Base-by-base conservation (phyloP, 2,113 vertebrate genomes). In the Xenopus laevis region DNA sequence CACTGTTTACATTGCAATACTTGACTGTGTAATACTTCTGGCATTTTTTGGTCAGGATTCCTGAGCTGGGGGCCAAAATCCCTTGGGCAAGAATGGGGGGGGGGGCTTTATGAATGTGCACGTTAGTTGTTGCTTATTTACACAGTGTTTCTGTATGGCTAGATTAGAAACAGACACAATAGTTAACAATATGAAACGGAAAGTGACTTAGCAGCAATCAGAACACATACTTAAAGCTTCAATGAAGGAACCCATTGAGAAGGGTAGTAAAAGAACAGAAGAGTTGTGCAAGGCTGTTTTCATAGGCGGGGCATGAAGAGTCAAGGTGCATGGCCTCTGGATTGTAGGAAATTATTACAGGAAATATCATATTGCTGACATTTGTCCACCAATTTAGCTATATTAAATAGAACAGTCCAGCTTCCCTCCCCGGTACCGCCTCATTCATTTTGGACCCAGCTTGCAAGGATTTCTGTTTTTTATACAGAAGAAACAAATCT, bases 11-110 rank as follows among this genome's bases (percentile, higher is more conserved):
- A 96, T 94, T 96, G 95, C 95, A 92, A 90, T 93, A 90, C 92
- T 94, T 92, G 90, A 94, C 94, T 97, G 93, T 96, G 95, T 97
- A 96, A 98, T 96, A 97, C 95, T 97, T 98, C 95, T 98, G 95
- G 95, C 94, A 97, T 97, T 97, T 50, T 40, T 94, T 92, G 93
- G 93, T 94, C 93, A 92, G 85, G 89, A 93, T 93, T 92, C 92
- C 93, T 93, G 86, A 93, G 91, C 92, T 86, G 89, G 87, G 83
- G 87, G 88, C 90, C 91, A 93, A 87, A 91, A 92, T 83, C 85
- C 88, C 87, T 91, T 86, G 86, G 89, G 89, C 88, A 89, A 89
- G 83, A 83, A 89, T 90, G 87, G 84, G 86, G 73, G 63, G 67
- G 50, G 30, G 75, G 50, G 30, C 33, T 21, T 17, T 57, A 44